Evolutionary conservation across 2,113 vertebrate species (phyloP).

Genomic region (Mus musculus): GRCm39 chr9:64658001-64658500

Average conservation of each 20-base stretch:
- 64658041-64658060: not conserved
- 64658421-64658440: not conserved
- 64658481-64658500: not conserved
- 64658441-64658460: not conserved
- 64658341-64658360: not conserved
- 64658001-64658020: not conserved
- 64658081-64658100: not conserved
- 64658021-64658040: slow-evolving; percentile 19
- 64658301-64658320: not conserved
- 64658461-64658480: not conserved
- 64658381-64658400: not conserved
- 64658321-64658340: not conserved
- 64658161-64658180: not conserved
- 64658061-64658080: not conserved
- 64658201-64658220: not conserved
- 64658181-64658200: no score
- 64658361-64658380: not conserved
- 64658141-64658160: not conserved
- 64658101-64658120: not conserved
- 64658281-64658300: not conserved
- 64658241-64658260: not conserved
- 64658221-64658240: no score
- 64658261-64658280: not conserved
- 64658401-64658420: not conserved
- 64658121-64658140: not conserved